phyloP scores from a whole-genome alignment of 2,113 vertebrate species.

The Xyliphius kryptos region DNA sequence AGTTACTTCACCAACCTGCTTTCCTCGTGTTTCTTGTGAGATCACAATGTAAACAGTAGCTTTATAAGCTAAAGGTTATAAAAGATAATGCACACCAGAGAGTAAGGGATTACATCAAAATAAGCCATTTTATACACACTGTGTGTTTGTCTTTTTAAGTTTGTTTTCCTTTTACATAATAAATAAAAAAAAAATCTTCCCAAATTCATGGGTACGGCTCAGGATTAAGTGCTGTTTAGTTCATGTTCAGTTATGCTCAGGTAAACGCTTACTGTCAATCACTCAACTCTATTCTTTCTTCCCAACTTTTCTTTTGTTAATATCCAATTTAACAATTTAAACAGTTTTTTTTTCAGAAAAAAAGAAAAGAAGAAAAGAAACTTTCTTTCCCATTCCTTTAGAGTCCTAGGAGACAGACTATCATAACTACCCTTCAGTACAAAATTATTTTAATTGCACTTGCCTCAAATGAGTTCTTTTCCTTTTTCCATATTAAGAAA shows the following conservation, averaged over 20 bases:
- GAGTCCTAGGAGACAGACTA: slow-evolving; percentile 99
- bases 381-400: slow-evolving; percentile 88
- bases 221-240: slow-evolving; percentile 83
- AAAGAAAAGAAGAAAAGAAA: slow-evolving; percentile 62
- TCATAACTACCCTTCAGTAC: slow-evolving; percentile 95
- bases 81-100: slow-evolving; percentile 74
- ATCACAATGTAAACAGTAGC: slow-evolving; percentile 81
- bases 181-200: slow-evolving; percentile 74
- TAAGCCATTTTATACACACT: slow-evolving; percentile 73
- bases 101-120: slow-evolving; percentile 69
- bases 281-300: slow-evolving; percentile 62
- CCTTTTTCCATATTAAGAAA: slow-evolving; percentile 47
- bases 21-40: slow-evolving; percentile 58
- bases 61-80: slow-evolving; percentile 77
- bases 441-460: slow-evolving; percentile 89
- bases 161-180: slow-evolving; percentile 66
- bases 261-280: slow-evolving; percentile 73
- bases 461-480: slow-evolving; percentile 82
- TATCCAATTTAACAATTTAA: slow-evolving; percentile 76
- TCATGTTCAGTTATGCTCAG: slow-evolving; percentile 67
- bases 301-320: slow-evolving; percentile 65
- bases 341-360: slow-evolving; percentile 68
- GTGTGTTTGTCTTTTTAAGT: slow-evolving; percentile 57
- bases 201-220: slow-evolving; percentile 74
- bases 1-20: slow-evolving; percentile 66